Conservation (phyloP, 1,140 invertebrate species). For the Patella vulgata region DNA sequence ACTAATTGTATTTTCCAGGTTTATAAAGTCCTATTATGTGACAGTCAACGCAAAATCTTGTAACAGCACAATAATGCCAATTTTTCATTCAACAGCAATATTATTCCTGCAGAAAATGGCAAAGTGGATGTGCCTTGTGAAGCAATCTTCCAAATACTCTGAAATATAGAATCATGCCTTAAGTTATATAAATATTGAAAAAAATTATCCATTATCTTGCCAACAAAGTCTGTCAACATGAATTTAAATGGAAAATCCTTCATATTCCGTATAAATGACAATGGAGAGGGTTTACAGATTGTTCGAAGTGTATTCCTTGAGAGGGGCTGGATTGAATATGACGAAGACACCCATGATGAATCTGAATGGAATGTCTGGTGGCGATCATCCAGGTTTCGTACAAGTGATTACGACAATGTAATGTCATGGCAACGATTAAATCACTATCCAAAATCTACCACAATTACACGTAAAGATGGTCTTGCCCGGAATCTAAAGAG, state of each 20-base stretch:
- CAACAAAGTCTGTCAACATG: too few species aligned
- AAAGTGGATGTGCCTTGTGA: too few species aligned
- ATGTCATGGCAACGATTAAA: conserved; percentile 83
- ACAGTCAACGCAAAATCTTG: too few species aligned
- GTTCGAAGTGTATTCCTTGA: conserved; percentile 75
- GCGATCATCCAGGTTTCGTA: conserved; percentile 77
- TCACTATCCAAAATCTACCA: conserved; percentile 83
- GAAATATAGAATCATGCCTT: too few species aligned
- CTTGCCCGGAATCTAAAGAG: conserved; percentile 80
- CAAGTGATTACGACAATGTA: conserved; percentile 76
- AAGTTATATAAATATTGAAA: too few species aligned
- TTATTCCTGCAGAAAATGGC: too few species aligned
- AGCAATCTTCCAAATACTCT: too few species aligned
- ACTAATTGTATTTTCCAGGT: too few species aligned
- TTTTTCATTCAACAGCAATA: too few species aligned
- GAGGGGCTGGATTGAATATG: conserved; percentile 83
- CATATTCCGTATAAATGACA: conserved; percentile 69
- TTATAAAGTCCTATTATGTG: too few species aligned
- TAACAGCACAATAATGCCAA: too few species aligned
- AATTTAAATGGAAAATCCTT: conserved; percentile 18
- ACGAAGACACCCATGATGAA: conserved; percentile 70
- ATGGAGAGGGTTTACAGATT: conserved; percentile 79
- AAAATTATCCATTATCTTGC: too few species aligned
- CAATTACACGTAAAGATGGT: conserved; percentile 84
- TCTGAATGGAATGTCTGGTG: conserved; percentile 88